Percentiles rank a stretch among this genome's conserved stretches.
Conservation (phyloP, 2,113 vertebrate species). For the Herpetotheres cachinnans region DNA sequence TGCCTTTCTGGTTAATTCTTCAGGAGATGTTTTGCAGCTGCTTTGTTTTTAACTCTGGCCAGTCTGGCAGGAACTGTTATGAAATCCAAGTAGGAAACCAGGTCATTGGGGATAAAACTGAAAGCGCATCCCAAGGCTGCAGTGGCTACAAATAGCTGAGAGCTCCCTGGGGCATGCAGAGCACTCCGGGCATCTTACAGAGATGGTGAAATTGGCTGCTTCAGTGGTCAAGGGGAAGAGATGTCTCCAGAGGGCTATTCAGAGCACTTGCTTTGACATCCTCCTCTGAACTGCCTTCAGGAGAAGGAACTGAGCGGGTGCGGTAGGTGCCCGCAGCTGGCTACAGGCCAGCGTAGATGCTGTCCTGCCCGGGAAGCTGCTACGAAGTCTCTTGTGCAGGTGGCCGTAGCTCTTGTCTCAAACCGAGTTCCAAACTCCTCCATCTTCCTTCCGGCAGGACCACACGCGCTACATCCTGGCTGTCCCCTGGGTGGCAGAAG, state of each 20-base stretch:
- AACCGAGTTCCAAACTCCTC: background rate
- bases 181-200: background rate
- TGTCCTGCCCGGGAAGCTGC: background rate
- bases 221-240: background rate
- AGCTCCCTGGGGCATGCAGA: background rate
- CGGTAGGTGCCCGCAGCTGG: background rate
- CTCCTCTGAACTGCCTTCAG: background rate
- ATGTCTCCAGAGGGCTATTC: background rate
- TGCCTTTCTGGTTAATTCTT: background rate
- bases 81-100: background rate
- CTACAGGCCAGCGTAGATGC: background rate
- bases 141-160: background rate
- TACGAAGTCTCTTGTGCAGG: background rate
- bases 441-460: too few relatives aligned
- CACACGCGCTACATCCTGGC: fast-evolving
- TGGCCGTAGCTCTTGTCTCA: fast-evolving
- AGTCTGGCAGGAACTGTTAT: background rate
- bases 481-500: background rate
- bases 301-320: background rate
- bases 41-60: background rate
- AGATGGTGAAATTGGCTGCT: fast-evolving
- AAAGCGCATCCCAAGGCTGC: background rate
- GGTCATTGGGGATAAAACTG: background rate
- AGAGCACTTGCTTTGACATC: background rate
- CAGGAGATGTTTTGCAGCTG: background rate